A percentile compares a stretch with the other conserved stretches of the same genome.
phyloP scores from a whole-genome alignment of 1,140 invertebrate species.

The Pachypsylla venusta region DNA sequence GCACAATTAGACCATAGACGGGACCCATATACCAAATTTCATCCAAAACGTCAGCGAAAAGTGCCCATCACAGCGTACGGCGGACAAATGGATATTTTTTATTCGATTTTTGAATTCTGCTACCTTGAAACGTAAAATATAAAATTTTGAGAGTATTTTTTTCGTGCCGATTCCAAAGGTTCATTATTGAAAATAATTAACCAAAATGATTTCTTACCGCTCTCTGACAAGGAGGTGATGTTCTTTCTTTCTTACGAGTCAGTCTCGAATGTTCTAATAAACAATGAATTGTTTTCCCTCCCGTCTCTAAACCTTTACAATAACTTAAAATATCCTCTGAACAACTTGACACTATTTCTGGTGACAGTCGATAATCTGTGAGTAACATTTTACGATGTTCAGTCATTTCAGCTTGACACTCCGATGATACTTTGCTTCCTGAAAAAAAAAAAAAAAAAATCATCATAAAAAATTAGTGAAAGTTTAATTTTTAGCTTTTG shows the following conservation, averaged over 20 bases:
- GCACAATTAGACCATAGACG: no score
- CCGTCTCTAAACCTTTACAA: constrained; percentile 52
- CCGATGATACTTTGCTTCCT: constrained; percentile 46
- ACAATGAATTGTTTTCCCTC: constrained; percentile 87
- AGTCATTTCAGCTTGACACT: constrained; percentile 75
- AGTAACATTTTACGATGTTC: constrained; percentile 80
- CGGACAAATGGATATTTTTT: no score
- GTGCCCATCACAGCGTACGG: no score
- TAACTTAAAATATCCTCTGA: constrained; percentile 64
- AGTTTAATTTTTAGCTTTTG: background rate
- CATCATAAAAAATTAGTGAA: background rate
- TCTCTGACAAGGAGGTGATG: constrained; percentile 47
- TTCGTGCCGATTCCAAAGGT: no score
- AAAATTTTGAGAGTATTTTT: no score
- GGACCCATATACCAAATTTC: no score
- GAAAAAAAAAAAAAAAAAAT: constrained; percentile 1
- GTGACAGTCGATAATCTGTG: constrained; percentile 82
- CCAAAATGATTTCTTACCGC: constrained; percentile 38
- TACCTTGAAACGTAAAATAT: no score
- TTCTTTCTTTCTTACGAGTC: constrained; percentile 39
- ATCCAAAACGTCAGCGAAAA: no score
- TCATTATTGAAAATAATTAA: no score
- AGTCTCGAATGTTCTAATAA: constrained; percentile 75
- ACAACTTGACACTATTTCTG: constrained; percentile 80
- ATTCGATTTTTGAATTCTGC: no score